A percentile compares a stretch with the other conserved stretches of the same genome.
phyloP scores from a whole-genome alignment of 2,797 vertebrate genomes.

The Esox masquinongy region DNA sequence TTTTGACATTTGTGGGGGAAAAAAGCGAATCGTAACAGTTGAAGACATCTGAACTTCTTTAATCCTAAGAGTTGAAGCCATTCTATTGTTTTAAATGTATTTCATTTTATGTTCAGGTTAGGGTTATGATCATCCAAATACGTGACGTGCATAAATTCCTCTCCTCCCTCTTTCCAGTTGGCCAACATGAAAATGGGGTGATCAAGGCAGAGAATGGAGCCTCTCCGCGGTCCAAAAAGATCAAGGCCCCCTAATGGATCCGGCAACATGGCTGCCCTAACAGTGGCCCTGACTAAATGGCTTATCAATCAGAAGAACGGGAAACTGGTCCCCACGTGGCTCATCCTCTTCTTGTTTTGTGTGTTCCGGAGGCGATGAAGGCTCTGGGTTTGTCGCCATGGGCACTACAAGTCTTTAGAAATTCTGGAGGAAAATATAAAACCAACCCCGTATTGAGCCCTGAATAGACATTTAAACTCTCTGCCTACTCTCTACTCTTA shows the following conservation, averaged over 20 bases:
- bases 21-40: too few relatives aligned
- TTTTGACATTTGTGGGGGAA: too few relatives aligned
- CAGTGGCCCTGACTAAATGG: slow-evolving; percentile 44
- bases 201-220: slow-evolving; percentile 93
- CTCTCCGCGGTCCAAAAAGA: slow-evolving; percentile 91
- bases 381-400: slow-evolving; percentile 51
- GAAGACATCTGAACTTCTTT: neutral
- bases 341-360: slow-evolving; percentile 41
- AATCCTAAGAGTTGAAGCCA: neutral
- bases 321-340: slow-evolving; percentile 35
- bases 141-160: neutral
- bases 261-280: slow-evolving; percentile 47
- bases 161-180: slow-evolving; percentile 57
- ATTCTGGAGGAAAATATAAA: slow-evolving; percentile 60
- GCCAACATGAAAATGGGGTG: slow-evolving; percentile 91
- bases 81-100: neutral
- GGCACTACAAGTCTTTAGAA: slow-evolving; percentile 57
- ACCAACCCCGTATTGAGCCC: slow-evolving; percentile 48
- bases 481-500: slow-evolving; percentile 42
- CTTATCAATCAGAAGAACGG: slow-evolving; percentile 49
- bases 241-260: slow-evolving; percentile 85
- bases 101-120: neutral
- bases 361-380: slow-evolving; percentile 46
- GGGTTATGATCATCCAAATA: neutral
- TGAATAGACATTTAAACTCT: slow-evolving; percentile 62